phyloP scores from a whole-genome alignment of 2,113 vertebrate species.

The Laticauda colubrina region DNA sequence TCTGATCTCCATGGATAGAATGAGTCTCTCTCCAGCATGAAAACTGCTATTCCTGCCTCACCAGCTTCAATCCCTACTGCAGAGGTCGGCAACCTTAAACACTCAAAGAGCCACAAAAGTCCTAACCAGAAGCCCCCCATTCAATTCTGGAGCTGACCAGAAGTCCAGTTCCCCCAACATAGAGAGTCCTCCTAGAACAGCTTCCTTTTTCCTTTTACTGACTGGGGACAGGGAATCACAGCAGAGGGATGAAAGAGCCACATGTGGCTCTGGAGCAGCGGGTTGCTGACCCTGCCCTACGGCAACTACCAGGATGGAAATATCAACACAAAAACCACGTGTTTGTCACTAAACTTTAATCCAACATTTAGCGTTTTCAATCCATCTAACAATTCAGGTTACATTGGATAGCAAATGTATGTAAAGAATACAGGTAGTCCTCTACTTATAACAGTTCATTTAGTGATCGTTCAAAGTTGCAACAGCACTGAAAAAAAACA shows the following conservation, averaged over 20 bases:
- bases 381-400: constrained; percentile 20
- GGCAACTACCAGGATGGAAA: constrained; percentile 42
- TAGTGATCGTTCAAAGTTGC: neutral
- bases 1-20: neutral
- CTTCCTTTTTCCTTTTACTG: too few species aligned
- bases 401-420: constrained; percentile 27
- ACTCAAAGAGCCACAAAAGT: too few species aligned
- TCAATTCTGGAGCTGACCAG: too few species aligned
- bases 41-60: neutral
- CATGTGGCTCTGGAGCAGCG: too few species aligned
- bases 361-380: constrained; percentile 58
- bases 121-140: too few species aligned
- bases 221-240: too few species aligned
- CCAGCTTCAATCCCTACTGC: neutral
- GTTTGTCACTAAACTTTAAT: constrained; percentile 54
- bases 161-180: too few species aligned
- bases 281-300: too few species aligned
- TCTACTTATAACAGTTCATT: neutral
- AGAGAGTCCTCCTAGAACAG: too few species aligned
- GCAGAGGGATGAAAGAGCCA: too few species aligned
- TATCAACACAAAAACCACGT: constrained; percentile 45
- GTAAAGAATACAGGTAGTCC: constrained; percentile 45
- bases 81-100: too few species aligned
- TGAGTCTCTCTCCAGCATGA: neutral
- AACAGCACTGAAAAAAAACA: neutral